Conservation (phyloP, 2,113 vertebrate species). For the Rattus rattus region DNA sequence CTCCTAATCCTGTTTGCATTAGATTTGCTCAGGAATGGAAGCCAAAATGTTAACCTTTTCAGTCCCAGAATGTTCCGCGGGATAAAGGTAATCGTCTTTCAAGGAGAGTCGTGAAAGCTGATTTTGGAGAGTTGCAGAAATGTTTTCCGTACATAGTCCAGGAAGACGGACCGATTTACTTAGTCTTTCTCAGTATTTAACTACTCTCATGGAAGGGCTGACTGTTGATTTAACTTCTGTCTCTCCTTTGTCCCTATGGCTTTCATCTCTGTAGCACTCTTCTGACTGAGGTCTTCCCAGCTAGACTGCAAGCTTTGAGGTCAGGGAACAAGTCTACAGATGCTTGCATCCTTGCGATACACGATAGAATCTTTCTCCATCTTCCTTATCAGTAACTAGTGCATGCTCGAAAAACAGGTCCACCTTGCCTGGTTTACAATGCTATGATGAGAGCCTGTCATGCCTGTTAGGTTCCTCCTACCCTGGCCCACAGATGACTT, state of each 20-base stretch:
- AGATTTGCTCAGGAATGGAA: slow-evolving; percentile 50
- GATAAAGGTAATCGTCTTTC: neutral
- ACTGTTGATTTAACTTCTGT: neutral
- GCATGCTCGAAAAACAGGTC: neutral
- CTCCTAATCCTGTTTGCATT: slow-evolving; percentile 68
- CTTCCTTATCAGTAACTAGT: neutral
- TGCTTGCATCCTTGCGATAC: neutral
- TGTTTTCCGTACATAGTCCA: neutral
- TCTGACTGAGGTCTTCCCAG: neutral
- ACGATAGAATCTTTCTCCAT: neutral
- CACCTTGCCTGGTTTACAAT: neutral
- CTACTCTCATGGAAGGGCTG: neutral
- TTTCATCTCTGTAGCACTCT: neutral
- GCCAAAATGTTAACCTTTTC: slow-evolving; percentile 73
- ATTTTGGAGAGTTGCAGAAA: neutral
- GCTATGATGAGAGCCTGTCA: neutral
- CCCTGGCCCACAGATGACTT: neutral
- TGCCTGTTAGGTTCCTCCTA: neutral
- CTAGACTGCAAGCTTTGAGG: neutral
- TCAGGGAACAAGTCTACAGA: neutral
- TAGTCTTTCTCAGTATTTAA: neutral
- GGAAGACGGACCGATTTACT: neutral
- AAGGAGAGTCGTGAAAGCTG: neutral
- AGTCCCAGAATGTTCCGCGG: slow-evolving; percentile 51
- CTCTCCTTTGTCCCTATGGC: neutral